Conservation (phyloP, 2,797 vertebrate species). For the Australoheros facetus region DNA sequence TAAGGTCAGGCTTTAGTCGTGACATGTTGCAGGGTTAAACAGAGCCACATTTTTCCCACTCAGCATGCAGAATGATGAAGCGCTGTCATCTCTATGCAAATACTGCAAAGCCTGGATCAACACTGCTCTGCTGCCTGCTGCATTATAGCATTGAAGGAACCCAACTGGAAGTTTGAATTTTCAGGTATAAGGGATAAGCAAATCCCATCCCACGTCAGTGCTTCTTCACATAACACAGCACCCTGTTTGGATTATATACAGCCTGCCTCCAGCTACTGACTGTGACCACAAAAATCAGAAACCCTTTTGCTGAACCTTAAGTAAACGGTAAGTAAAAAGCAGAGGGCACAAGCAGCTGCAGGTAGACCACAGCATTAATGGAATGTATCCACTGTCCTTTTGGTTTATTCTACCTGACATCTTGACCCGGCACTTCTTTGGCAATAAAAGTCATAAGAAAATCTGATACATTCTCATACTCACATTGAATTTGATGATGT, state of each 20-base stretch:
- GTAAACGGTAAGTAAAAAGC: not conserved
- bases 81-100: conserved; percentile 22
- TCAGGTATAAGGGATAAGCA: conserved; percentile 9
- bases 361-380: not conserved
- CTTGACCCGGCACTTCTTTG: conserved; percentile 13
- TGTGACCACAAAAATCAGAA: not conserved
- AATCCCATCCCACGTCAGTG: conserved; percentile 18
- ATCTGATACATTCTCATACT: conserved; percentile 75
- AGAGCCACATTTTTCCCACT: not conserved
- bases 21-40: conserved; percentile 26
- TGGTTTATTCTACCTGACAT: conserved; percentile 11
- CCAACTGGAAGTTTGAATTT: conserved; percentile 20
- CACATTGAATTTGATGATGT: conserved; percentile 98
- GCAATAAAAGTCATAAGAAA: not conserved
- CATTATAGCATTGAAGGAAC: conserved; percentile 1
- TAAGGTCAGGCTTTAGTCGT: conserved; percentile 20
- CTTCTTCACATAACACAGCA: not conserved
- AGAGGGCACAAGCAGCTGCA: not conserved
- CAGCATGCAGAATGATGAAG: conserved; percentile 24
- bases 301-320: not conserved
- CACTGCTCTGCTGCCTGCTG: conserved; percentile 9
- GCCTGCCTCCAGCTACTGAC: not conserved
- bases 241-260: not conserved
- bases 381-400: not conserved
- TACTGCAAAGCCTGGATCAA: conserved; percentile 29